Evolutionary conservation across 2,113 vertebrate species (phyloP).

Genomic region (Dendropsophus ebraccatus): DNA sequence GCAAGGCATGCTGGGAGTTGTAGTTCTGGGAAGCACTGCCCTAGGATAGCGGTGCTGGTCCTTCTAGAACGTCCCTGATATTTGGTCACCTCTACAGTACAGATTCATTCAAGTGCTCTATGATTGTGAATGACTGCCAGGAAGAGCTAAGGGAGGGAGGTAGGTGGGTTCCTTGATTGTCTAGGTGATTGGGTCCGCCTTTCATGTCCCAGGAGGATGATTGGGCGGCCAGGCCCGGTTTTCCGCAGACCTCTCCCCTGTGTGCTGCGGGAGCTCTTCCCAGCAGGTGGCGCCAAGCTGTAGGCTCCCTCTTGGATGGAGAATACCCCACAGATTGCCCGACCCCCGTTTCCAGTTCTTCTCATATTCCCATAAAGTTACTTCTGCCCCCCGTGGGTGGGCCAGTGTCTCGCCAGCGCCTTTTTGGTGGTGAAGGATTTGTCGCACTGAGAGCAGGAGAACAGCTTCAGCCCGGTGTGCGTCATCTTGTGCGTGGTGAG

Average conservation of each 20-base stretch:
- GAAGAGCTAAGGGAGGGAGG: neutral
- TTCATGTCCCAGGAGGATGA: neutral
- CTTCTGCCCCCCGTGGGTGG: neutral
- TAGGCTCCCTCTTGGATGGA: neutral
- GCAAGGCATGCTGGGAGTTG: too few relatives aligned
- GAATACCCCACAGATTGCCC: too few relatives aligned
- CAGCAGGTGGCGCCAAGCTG: too few relatives aligned
- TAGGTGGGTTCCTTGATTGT: neutral
- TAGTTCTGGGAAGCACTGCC: too few relatives aligned
- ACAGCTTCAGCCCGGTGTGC: slow-evolving; percentile 58
- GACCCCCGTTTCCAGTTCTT: neutral
- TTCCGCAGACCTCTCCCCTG: too few relatives aligned
- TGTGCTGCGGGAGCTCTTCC: too few relatives aligned
- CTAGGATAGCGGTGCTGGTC: too few relatives aligned
- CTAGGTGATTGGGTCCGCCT: neutral
- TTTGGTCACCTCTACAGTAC: too few relatives aligned
- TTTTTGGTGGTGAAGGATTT: slow-evolving; percentile 44
- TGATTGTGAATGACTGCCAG: too few relatives aligned
- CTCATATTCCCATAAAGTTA: neutral
- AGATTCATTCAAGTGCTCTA: too few relatives aligned
- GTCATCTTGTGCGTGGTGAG: slow-evolving; percentile 60
- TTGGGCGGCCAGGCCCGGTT: too few relatives aligned
- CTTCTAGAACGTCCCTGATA: too few relatives aligned
- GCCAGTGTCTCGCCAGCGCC: neutral
- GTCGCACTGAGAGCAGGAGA: slow-evolving; percentile 17